phyloP scores from a whole-genome alignment of 2,113 vertebrate genomes.

The Alethe castanea region DNA sequence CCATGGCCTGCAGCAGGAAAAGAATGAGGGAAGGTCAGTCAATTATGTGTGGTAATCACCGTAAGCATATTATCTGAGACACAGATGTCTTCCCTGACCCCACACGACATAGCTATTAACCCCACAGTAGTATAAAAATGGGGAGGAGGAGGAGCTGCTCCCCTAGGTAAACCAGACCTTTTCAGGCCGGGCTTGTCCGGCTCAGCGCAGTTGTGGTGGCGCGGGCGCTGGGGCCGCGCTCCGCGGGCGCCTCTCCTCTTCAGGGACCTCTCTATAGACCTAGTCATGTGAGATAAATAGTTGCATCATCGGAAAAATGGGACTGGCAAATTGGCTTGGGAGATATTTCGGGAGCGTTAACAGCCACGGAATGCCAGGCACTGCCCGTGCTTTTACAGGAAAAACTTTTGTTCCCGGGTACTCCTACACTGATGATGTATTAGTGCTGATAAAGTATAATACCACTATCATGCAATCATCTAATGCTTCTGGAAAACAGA shows the following conservation, averaged over 20 bases:
- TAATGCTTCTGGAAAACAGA: conserved; percentile 30
- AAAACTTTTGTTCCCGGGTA: neutral
- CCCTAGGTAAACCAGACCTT: conserved; percentile 79
- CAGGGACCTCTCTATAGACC: conserved; percentile 74
- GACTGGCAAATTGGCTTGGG: conserved; percentile 67
- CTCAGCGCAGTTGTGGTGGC: conserved; percentile 49
- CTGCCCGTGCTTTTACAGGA: neutral
- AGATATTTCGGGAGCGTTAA: conserved; percentile 36
- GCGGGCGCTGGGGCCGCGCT: conserved; percentile 22
- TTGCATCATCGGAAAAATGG: conserved; percentile 73
- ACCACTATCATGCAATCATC: neutral
- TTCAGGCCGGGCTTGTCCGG: conserved; percentile 71
- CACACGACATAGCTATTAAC: conserved; percentile 89
- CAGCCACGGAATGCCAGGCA: conserved; percentile 42
- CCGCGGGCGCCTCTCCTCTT: conserved; percentile 34
- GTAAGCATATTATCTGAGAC: conserved; percentile 93
- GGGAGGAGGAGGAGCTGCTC: conserved; percentile 73
- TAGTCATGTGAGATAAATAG: conserved; percentile 83
- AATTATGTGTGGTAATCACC: conserved; percentile 95
- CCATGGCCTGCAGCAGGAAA: conserved; percentile 82
- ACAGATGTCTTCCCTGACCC: conserved; percentile 90
- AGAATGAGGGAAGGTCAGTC: conserved; percentile 94
- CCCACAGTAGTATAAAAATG: conserved; percentile 81
- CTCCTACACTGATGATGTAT: neutral
- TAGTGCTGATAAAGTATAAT: conserved; percentile 1